phyloP scores from a whole-genome alignment of 2,888 invertebrate genomes.

The Aelia acuminata region DNA sequence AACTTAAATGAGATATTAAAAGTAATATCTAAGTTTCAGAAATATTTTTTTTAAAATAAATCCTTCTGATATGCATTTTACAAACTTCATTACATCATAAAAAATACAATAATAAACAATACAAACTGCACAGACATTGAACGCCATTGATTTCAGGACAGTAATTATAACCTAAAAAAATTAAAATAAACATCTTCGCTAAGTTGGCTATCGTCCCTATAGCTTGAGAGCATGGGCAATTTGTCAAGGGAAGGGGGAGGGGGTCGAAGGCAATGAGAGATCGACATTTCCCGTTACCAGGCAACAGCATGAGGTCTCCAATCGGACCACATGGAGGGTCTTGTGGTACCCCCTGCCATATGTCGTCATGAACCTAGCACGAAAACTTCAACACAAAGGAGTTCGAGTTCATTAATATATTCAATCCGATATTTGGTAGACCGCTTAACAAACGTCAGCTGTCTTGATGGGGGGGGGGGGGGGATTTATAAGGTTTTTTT shows the following conservation, averaged over 20 bases:
- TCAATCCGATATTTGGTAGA: no score
- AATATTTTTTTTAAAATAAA: no score
- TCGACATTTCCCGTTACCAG: conserved; percentile 28
- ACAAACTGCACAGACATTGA: no score
- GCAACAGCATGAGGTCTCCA: conserved; percentile 8
- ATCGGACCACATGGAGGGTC: not conserved
- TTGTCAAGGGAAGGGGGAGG: not conserved
- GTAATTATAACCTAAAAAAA: not conserved
- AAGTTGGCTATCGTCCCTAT: not conserved
- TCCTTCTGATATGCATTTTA: no score
- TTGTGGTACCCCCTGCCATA: not conserved
- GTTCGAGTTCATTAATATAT: not conserved
- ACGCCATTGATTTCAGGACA: no score
- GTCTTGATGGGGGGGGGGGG: no score
- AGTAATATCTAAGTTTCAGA: no score
- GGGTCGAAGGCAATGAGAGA: not conserved
- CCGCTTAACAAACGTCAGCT: no score
- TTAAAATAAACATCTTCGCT: not conserved
- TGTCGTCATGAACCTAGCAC: not conserved
- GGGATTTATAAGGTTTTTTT: no score
- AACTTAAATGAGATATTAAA: no score
- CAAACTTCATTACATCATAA: no score
- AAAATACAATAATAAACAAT: no score
- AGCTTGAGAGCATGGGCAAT: not conserved
- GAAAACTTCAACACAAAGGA: not conserved